These are phyloP conservation scores for Salvator merianae DNA, from an alignment of 2,113 vertebrate genomes.

Conservation along the genomic window DNA sequence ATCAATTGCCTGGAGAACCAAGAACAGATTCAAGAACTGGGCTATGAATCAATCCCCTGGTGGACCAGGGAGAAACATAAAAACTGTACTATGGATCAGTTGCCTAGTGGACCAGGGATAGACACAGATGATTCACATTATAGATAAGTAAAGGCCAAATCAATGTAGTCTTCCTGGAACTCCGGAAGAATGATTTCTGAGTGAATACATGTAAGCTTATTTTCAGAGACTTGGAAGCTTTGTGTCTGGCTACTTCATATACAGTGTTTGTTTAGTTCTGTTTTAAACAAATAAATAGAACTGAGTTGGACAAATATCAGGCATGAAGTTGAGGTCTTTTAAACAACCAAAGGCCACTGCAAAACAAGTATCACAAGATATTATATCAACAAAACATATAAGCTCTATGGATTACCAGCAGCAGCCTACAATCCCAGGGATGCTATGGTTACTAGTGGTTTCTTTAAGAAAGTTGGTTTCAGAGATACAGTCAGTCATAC, in stretches of 20 bases:
- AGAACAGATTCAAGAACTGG: too few relatives aligned
- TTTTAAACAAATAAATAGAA: slow-evolving; percentile 6
- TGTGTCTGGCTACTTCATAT: neutral
- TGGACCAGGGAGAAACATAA: too few relatives aligned
- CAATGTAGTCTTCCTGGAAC: neutral
- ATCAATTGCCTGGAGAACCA: too few relatives aligned
- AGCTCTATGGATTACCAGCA: neutral
- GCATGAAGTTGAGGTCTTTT: neutral
- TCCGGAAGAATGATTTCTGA: neutral
- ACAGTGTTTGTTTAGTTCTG: neutral
- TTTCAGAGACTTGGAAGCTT: neutral
- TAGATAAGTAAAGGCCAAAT: too few relatives aligned
- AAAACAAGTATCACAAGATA: neutral
- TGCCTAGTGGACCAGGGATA: too few relatives aligned
- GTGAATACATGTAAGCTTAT: neutral
- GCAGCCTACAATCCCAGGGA: neutral
- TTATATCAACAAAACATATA: neutral
- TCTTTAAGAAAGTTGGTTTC: neutral
- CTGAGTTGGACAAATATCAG: slow-evolving; percentile 7
- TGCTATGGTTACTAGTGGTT: neutral
- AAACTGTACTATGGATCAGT: too few relatives aligned
- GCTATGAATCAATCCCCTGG: too few relatives aligned
- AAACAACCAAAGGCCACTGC: slow-evolving; percentile 2
- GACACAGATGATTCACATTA: too few relatives aligned
- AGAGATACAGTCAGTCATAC: neutral